phyloP scores from a whole-genome alignment of 2,113 vertebrate species.

The Sinosuthora webbiana region DNA sequence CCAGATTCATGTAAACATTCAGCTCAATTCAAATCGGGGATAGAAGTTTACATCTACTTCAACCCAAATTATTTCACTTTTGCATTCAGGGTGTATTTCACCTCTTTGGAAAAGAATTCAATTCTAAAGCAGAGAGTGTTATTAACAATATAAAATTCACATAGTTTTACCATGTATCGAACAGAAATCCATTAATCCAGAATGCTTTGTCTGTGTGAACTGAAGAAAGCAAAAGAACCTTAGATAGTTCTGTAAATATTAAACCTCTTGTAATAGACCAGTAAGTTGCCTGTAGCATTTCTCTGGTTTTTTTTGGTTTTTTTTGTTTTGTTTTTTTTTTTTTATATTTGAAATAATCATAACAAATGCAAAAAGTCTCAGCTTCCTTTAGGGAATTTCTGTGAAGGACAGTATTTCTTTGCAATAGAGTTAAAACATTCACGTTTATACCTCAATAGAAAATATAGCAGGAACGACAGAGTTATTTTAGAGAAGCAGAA shows the following conservation, averaged over 20 bases:
- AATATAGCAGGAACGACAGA: background rate
- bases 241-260: background rate
- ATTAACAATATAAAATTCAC: background rate
- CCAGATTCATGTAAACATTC: background rate
- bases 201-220: background rate
- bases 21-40: background rate
- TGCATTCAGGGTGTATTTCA: background rate
- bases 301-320: background rate
- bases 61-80: background rate
- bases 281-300: background rate
- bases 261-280: background rate
- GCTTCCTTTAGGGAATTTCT: background rate
- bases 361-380: background rate
- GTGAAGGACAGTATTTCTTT: background rate
- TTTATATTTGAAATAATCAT: constrained; percentile 5
- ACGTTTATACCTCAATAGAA: background rate
- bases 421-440: background rate
- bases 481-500: background rate
- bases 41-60: background rate
- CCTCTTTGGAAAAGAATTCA: background rate
- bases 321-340: background rate
- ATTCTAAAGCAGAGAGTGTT: background rate
- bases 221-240: background rate
- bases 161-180: background rate
- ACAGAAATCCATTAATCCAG: background rate